Evolutionary conservation across 2,888 invertebrate species (phyloP), one percentile per base, ranked within the genome.

Genomic region (Drosophila acutilabella): DNA sequence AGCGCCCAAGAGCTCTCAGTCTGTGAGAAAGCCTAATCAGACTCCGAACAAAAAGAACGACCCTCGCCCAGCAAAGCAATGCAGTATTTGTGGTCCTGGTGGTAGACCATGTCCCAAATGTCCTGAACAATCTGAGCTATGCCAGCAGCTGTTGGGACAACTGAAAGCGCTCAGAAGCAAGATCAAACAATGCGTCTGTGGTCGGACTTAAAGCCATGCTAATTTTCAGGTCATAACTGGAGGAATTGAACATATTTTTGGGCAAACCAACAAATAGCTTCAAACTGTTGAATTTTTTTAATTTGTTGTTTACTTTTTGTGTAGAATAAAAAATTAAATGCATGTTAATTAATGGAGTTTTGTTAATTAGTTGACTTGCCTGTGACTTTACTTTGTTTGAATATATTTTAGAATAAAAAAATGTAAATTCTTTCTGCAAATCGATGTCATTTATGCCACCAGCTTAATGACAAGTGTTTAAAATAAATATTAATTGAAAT

Each of bases 251-350:
- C 6, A 6, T 3, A 30, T 8, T 30, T 8, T 8, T 8, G 8
- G 26, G 8, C 26, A 30, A 23, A 23, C 5, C 23, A 6, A 23
- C 5, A 5, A 2, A 23, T 8, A 30, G 1, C 8, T 7, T 1
- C 1, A 30, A 30, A 8, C 26, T 52, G 18, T 36, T 36, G 50
- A 50, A 33, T 33, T 1, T 26, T 26, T 42, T 33, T 26, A 48
- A 30, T 26, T 40, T 58, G 18, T 58, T 47, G 14, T 18, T 30
- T 58, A 6, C 11, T 48, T 40, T 13, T 23, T 6, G 23, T 23
- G 6, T 6, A 6, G 6, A 2, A n/a, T 5, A 33, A 16, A 20
- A 3, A 20, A 3, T 20, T 0, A 20, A 20, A 18, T 18, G 2
- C 18, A 3, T 18, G 2, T 2, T 18, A 18, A 18, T 18, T 18